These are phyloP conservation scores for Cyphomyrus plagiostoma DNA, from an alignment of 2,113 vertebrate genomes.

Conservation along the genomic window DNA sequence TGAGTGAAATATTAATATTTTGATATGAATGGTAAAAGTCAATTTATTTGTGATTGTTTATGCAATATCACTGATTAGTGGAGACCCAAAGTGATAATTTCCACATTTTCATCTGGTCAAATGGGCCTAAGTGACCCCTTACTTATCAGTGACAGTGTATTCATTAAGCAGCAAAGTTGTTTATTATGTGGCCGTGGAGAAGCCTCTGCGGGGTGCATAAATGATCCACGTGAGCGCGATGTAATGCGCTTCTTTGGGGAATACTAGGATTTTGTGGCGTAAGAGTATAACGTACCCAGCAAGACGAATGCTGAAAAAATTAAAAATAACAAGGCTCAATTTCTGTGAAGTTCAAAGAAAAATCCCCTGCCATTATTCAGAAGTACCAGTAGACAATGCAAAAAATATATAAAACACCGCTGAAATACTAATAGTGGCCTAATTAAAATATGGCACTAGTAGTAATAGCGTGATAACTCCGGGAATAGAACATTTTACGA, in stretches of 20 bases:
- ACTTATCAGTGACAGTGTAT: not conserved
- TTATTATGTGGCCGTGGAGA: not conserved
- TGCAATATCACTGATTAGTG: not conserved
- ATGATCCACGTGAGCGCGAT: not conserved
- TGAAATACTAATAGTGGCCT: not conserved
- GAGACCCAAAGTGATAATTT: not conserved
- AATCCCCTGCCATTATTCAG: not conserved
- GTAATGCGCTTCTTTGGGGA: not conserved
- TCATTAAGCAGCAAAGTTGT: slow-evolving; percentile 5
- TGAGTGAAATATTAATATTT: not conserved
- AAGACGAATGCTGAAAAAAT: not conserved
- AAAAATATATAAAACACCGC: not conserved
- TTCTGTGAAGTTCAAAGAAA: slow-evolving; percentile 4
- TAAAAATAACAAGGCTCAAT: not conserved
- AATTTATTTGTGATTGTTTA: not conserved
- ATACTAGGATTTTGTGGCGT: not conserved
- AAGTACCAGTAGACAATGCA: not conserved
- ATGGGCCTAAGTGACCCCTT: not conserved
- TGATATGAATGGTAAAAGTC: not conserved
- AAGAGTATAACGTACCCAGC: not conserved
- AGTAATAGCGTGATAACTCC: not conserved
- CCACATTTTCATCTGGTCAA: not conserved
- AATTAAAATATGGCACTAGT: not conserved
- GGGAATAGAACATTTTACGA: not conserved
- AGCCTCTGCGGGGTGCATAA: not conserved